Base-by-base conservation (phyloP, 2,888 invertebrate genomes). In the Lasius platythorax region DNA sequence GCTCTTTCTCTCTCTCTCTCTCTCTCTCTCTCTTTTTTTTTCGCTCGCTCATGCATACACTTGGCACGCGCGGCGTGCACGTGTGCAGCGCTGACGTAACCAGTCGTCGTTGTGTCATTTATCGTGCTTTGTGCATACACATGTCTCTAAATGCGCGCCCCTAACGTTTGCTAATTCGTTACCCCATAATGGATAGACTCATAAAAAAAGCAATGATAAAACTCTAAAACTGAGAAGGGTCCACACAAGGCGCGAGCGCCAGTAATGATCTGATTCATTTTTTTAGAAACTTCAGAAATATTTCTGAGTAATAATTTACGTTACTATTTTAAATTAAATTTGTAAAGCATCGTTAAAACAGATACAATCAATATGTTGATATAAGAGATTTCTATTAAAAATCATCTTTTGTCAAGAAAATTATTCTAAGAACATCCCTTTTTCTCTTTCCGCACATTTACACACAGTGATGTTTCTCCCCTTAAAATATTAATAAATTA, bases 1-100 rank as follows among this genome's bases (percentile, higher is more conserved):
- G 8, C 61, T 53, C 56, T 56, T 53, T 72, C 33, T 81, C 50
- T 68, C 46, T 37, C 67, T 56, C 58, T 72, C 33, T 81, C 50
- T 68, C 46, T 37, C 67, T 56, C 58, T 76, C 43, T 37, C 40
- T 46, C 53, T n/a, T 66, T 37, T 83, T 72, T 53, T 11, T 9
- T 33, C 37, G 53, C 46, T 74, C 58, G 67, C 58, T 76, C 87
- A 75, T 83, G 58, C 74, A 74, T 79, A 56, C 18, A 79, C 43
- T 75, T 43, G 64, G 58, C 84, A 84, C 84, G 73, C 50, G 58
- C 56, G 37, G 5, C 46, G 15, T 53, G 73, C 84, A 84, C 84
- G 67, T 84, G 84, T 84, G 46, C 40, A 74, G 53, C 9, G 72
- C 4, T 84, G 84, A 84, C 64, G 67, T 84, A 84, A 84, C 56